These are phyloP conservation scores for Ametastegia equiseti DNA, from an alignment of 2,888 invertebrate genomes.

Conservation along the genomic window DNA sequence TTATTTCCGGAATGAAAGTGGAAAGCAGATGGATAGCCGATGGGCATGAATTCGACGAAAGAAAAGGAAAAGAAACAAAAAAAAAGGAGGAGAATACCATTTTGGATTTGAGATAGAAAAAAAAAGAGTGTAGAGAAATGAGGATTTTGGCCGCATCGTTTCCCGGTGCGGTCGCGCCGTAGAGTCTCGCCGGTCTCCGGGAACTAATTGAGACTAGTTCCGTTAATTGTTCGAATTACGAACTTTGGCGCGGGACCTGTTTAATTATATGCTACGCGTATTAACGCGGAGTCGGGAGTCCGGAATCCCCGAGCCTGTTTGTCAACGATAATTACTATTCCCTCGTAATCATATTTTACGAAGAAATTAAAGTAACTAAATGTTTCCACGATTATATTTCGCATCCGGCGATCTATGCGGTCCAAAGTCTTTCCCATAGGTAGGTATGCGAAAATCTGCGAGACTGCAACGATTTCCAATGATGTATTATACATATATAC, in stretches of 20 bases:
- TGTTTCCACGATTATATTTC: no score
- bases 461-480: no score
- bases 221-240: conserved; percentile 45
- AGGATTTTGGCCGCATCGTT: conserved; percentile 4
- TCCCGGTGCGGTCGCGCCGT: neutral
- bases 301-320: conserved; percentile 23
- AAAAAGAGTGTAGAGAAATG: neutral
- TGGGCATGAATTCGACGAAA: neutral
- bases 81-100: no score
- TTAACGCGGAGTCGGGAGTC: conserved; percentile 20
- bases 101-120: no score
- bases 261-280: conserved; percentile 39
- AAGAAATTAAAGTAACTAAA: no score
- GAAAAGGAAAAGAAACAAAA: neutral
- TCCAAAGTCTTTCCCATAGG: no score
- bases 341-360: no score
- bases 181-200: conserved; percentile 18
- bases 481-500: neutral
- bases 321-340: conserved; percentile 5
- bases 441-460: no score
- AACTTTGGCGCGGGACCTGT: conserved; percentile 38
- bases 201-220: conserved; percentile 41
- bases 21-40: neutral
- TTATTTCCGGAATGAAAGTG: neutral
- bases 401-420: no score